phyloP scores from a whole-genome alignment of 1,140 invertebrate genomes.

The Brachionus manjavacas region DNA sequence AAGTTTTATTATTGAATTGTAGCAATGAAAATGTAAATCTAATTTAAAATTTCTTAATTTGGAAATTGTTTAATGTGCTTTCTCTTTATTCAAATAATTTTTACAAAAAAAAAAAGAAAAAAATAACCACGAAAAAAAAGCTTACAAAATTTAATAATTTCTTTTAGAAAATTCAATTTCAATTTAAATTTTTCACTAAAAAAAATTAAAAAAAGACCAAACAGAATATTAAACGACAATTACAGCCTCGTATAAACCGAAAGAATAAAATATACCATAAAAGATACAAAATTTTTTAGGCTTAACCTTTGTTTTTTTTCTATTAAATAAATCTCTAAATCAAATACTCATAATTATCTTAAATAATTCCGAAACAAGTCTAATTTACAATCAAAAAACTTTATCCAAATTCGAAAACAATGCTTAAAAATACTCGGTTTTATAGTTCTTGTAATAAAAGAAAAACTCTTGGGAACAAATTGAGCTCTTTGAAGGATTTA shows the following conservation, averaged over 20 bases:
- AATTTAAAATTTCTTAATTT: background rate
- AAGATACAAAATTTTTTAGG: background rate
- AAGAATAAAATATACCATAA: background rate
- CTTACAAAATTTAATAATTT: background rate
- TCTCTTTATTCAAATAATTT: background rate
- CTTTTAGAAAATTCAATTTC: background rate
- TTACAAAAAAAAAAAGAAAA: background rate
- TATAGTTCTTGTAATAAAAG: constrained; percentile 16
- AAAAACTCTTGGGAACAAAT: constrained; percentile 41
- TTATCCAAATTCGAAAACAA: background rate
- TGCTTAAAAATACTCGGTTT: background rate
- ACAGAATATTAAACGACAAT: background rate
- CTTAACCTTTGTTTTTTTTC: background rate
- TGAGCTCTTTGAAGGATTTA: constrained; percentile 6
- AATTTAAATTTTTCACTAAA: constrained; percentile 1
- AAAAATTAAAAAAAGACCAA: background rate
- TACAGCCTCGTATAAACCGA: background rate
- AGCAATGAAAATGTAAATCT: background rate
- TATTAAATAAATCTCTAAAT: background rate
- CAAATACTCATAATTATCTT: background rate
- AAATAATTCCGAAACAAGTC: background rate
- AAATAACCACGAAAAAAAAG: background rate
- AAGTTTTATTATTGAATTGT: background rate
- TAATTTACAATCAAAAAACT: constrained; percentile 5
- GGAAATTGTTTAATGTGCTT: background rate